Conservation (phyloP, 2,888 invertebrate species). For the Copidosoma aretas region DNA sequence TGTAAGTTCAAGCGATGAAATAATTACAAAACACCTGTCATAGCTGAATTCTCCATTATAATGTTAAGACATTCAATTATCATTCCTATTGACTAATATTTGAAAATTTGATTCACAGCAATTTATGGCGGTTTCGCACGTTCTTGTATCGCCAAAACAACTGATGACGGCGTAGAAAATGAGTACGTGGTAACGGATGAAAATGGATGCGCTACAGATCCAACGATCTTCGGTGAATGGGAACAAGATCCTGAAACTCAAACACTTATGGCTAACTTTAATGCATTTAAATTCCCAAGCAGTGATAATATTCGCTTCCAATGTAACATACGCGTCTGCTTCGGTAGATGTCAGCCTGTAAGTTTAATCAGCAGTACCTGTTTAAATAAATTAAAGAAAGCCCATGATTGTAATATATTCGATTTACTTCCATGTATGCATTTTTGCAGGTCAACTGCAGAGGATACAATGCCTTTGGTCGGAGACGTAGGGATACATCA, state of each 20-base stretch:
- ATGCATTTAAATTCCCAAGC: slow-evolving; percentile 94
- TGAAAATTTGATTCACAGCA: slow-evolving; percentile 62
- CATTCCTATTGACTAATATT: slow-evolving; percentile 8
- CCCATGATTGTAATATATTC: not conserved
- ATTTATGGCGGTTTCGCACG: slow-evolving; percentile 94
- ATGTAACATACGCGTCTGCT: slow-evolving; percentile 93
- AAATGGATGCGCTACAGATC: slow-evolving; percentile 92
- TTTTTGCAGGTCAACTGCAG: slow-evolving; percentile 81
- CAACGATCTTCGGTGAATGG: slow-evolving; percentile 93
- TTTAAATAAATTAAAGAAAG: not conserved
- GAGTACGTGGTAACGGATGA: slow-evolving; percentile 93
- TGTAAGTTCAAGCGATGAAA: slow-evolving; percentile 57
- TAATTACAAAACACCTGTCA: not conserved
- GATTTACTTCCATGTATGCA: slow-evolving; percentile 27
- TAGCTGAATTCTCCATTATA: not conserved
- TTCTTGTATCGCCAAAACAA: slow-evolving; percentile 91
- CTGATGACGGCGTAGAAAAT: slow-evolving; percentile 86
- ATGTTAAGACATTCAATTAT: not conserved
- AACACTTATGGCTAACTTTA: slow-evolving; percentile 85
- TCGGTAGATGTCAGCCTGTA: slow-evolving; percentile 93
- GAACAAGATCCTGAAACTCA: slow-evolving; percentile 86
- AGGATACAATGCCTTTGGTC: slow-evolving; percentile 88
- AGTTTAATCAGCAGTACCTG: slow-evolving; percentile 54
- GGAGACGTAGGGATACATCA: slow-evolving; percentile 76
- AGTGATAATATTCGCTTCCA: slow-evolving; percentile 95